Evolutionary conservation across 30 jellyfish, hydroid and myxozoan genomes (phyloP).

Genomic region (Sanderia malayensis): DNA sequence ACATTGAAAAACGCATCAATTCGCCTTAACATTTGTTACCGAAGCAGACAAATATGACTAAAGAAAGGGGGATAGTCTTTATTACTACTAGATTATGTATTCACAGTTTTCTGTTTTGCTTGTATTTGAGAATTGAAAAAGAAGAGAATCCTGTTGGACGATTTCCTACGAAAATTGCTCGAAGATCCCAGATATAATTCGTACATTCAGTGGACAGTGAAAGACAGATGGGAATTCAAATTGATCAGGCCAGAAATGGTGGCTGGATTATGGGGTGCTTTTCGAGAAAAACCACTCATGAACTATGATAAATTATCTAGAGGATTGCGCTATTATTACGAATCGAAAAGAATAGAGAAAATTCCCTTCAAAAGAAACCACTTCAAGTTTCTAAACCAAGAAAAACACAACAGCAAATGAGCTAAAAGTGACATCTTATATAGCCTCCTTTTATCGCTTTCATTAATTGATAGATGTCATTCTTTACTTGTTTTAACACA

Average conservation of each 20-base stretch:
- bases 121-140: constrained; percentile 14
- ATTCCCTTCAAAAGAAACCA: constrained; percentile 47
- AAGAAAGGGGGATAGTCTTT: too few relatives aligned
- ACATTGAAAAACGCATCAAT: too few relatives aligned
- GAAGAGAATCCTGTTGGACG: constrained; percentile 52
- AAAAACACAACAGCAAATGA: too few relatives aligned
- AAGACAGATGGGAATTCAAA: constrained; percentile 51
- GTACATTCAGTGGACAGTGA: constrained; percentile 60
- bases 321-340: constrained; percentile 50
- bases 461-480: too few relatives aligned
- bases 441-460: too few relatives aligned
- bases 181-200: constrained; percentile 37
- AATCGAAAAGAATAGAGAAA: constrained; percentile 32
- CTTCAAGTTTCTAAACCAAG: constrained; percentile 33
- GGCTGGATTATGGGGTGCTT: constrained; percentile 62
- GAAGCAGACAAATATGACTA: too few relatives aligned
- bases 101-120: too few relatives aligned
- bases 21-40: too few relatives aligned
- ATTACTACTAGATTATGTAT: too few relatives aligned
- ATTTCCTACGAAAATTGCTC: constrained; percentile 41
- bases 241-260: constrained; percentile 62
- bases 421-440: too few relatives aligned
- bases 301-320: constrained; percentile 52
- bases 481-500: too few relatives aligned
- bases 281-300: constrained; percentile 36